Evolutionary conservation across 2,888 invertebrate genomes (phyloP), one percentile per base, ranked within the genome.

Genomic region (Macrosiphum euphorbiae): DNA sequence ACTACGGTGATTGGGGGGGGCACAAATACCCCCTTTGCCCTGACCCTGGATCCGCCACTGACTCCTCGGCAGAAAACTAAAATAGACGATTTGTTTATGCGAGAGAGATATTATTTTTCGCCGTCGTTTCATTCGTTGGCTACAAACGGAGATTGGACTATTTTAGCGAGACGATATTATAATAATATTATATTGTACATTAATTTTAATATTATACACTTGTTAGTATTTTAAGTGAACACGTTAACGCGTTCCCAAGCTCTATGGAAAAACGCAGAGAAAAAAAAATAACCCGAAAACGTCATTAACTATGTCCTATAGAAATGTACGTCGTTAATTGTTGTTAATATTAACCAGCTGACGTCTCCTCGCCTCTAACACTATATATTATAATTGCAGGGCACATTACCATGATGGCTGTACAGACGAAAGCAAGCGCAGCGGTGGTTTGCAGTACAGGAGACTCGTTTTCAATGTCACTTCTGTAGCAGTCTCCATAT

Each of bases 341-440:
- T 78, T 78, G 78, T 78, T 78, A 78, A 78, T 35, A 78, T 78
- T 78, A 78, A 78, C 78, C 78, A 78, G 78, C 78, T 78, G 78
- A 78, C 78, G 78, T 78, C 35, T 78, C 78, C 20, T 35, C 78
- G 78, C 3, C 16, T 16, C 67, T 5, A 67, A 67, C 67, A 67
- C 67, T 67, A 67, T 35, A 61, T 61, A 78, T 78, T 78, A 35
- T 78, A 78, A 78, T 78, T 78, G 78, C 78, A 35, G 78, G 35
- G 20, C 35, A 35, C 78, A 78, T 78, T 78, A 67, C n/a, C 78
- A 35, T 8, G 20, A 55, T 55, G 55, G 55, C 41, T 16, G 67
- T 67, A 78, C 11, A 20, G 78, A 35, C 78, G 16, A 78, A 78
- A 35, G 16, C 78, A 78, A 78, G 35, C 20, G 35, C 20, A 78